Evolutionary conservation across 30 jellyfish, hydroid and myxozoan species (phyloP), one percentile per base, ranked within the genome.

Genomic region (Aurelia sp.): DNA sequence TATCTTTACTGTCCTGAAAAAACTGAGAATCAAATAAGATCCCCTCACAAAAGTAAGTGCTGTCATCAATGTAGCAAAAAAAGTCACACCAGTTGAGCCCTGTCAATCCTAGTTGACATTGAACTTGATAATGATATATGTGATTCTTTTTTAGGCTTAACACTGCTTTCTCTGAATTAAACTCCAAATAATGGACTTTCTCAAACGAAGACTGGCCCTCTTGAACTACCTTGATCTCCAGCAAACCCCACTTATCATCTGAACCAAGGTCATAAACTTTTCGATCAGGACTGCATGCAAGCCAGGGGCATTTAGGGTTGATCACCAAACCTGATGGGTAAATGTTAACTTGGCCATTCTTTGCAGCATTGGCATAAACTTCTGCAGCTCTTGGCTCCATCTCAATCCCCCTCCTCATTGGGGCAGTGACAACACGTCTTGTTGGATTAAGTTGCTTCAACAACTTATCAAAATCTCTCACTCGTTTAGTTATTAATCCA

Each of bases 261-360:
- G 84, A 41, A 13, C 24, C 71, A 19, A 20, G 22, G 70, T 72
- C 84, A 72, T 33, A 33, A 35, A 72, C 84, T 48, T 51, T 72
- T 31, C 84, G 67, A 51, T 48, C 84, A 40, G 84, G 84, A 50
- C 70, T 40, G 84, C 84, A 72, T 50, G 47, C 84, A 21, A 72
- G 84, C 70, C 70, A 51, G 31, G 84, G 84, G 68, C 74, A 72
- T 27, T 21, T 48, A 13, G 84, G 71, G 31, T 72, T 72, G 5
- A 72, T 51, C 38, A 72, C 68, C 67, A 72, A 44, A 22, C 84
- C 84, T 20, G 70, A 44, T 22, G 84, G 84, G 47, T 15, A 72
- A 41, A 72, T 16, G 51, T 72, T 72, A 67, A 67, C 78, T 67
- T 22, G 22, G 78, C 35, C 35, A 16, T 35, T 22, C 78, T 40